Conservation (phyloP, 2,113 vertebrate species). For the Oceanites oceanicus region DNA sequence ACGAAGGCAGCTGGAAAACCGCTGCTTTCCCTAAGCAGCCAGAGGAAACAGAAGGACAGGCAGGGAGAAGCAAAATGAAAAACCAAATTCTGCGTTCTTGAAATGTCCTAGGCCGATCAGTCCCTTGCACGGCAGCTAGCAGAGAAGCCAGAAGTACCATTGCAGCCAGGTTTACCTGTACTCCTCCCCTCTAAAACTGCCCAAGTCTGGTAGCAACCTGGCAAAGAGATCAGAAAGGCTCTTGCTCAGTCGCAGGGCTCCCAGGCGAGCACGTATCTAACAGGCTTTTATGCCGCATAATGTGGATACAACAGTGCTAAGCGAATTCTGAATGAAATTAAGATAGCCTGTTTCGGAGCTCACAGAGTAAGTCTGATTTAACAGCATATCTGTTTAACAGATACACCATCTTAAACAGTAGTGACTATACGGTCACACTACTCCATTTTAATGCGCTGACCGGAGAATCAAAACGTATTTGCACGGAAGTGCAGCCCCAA, state of each 20-base stretch:
- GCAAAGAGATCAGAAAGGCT: neutral
- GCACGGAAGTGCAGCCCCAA: neutral
- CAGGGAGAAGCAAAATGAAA: neutral
- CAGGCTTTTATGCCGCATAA: neutral
- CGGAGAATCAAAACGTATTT: neutral
- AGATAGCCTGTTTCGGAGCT: conserved; percentile 14
- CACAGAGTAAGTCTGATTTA: neutral
- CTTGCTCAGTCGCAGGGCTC: neutral
- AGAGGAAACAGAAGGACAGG: neutral
- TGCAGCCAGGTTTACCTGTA: neutral
- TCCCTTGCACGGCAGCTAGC: neutral
- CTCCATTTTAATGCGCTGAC: neutral
- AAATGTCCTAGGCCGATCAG: neutral
- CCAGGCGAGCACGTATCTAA: neutral
- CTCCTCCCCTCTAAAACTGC: neutral
- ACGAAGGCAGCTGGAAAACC: neutral
- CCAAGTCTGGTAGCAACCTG: neutral
- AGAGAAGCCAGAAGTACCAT: neutral
- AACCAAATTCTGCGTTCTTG: neutral
- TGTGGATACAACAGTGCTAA: neutral
- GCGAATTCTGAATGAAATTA: neutral
- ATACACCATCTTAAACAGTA: neutral
- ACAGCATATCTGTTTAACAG: neutral
- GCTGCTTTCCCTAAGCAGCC: neutral
- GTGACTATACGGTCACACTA: neutral